Evolutionary conservation across 2,797 vertebrate species (phyloP).

Genomic region (Echeneis naucrates): DNA sequence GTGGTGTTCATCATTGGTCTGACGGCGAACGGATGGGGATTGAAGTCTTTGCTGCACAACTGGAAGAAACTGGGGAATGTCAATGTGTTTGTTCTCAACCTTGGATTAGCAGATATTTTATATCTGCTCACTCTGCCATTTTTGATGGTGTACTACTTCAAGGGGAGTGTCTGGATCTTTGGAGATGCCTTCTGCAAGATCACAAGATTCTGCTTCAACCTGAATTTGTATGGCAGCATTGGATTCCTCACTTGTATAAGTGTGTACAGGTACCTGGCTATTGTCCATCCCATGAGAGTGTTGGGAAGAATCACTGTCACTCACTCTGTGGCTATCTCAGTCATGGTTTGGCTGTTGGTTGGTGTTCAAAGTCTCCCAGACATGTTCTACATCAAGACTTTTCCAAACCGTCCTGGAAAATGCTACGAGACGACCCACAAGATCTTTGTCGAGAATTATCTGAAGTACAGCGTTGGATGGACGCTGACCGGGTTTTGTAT

Average conservation of each 20-base stretch:
- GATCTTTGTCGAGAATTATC: conserved; percentile 51
- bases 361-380: conserved; percentile 80
- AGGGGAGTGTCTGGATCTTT: conserved; percentile 78
- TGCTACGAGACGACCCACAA: no score
- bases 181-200: conserved; percentile 83
- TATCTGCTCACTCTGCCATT: conserved; percentile 87
- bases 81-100: conserved; percentile 83
- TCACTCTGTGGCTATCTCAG: conserved; percentile 59
- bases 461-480: conserved; percentile 75
- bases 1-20: conserved; percentile 83
- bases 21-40: conserved; percentile 79
- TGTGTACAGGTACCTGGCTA: conserved; percentile 86
- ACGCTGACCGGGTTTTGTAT: conserved; percentile 81
- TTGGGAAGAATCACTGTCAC: conserved; percentile 75
- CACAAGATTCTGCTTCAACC: conserved; percentile 84
- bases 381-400: conserved; percentile 75
- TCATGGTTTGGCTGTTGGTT: conserved; percentile 81
- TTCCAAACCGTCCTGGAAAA: rapidly evolving
- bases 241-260: conserved; percentile 90
- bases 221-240: conserved; percentile 89
- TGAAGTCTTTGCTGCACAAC: conserved; percentile 78
- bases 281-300: conserved; percentile 83
- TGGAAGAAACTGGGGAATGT: conserved; percentile 71
- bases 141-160: conserved; percentile 82
- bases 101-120: conserved; percentile 86